phyloP scores from a whole-genome alignment of 2,888 invertebrate genomes.

The Melanostoma mellinum region DNA sequence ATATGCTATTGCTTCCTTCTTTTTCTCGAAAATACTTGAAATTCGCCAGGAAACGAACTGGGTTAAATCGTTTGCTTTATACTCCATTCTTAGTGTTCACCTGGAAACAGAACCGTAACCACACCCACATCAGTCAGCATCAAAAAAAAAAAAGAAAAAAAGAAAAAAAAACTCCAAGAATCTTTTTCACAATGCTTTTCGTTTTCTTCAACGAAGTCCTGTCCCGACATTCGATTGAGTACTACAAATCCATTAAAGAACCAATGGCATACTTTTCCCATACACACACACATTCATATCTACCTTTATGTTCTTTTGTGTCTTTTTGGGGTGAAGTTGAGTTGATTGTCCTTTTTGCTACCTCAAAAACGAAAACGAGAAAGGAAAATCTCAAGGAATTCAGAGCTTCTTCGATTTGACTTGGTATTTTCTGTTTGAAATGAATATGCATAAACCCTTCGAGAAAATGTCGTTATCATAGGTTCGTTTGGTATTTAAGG shows the following conservation, averaged over 20 bases:
- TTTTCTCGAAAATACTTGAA: too few relatives aligned
- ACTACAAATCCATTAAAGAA: conserved; percentile 44
- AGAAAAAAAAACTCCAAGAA: neutral
- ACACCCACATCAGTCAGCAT: conserved; percentile 12
- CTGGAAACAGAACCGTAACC: conserved; percentile 44
- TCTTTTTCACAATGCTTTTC: neutral
- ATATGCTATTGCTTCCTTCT: too few relatives aligned
- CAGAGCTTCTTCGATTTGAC: neutral
- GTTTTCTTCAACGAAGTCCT: neutral
- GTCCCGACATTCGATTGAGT: conserved; percentile 25
- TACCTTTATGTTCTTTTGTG: neutral
- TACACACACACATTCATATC: neutral
- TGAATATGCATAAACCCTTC: conserved; percentile 10
- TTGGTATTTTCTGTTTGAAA: neutral
- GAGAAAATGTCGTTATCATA: conserved; percentile 10
- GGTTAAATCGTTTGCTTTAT: conserved; percentile 50
- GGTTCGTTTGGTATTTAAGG: conserved; percentile 22
- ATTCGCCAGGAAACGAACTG: conserved; percentile 21
- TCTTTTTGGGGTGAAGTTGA: conserved; percentile 12
- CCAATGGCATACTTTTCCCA: conserved; percentile 55
- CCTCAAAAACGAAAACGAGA: neutral
- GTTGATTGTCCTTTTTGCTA: conserved; percentile 17
- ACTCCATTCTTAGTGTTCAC: conserved; percentile 54
- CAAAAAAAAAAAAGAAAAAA: too few relatives aligned
- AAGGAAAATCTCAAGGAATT: neutral